These are phyloP conservation scores for Andrena marginata DNA, from an alignment of 2,888 invertebrate genomes.

Conservation along the genomic window DNA sequence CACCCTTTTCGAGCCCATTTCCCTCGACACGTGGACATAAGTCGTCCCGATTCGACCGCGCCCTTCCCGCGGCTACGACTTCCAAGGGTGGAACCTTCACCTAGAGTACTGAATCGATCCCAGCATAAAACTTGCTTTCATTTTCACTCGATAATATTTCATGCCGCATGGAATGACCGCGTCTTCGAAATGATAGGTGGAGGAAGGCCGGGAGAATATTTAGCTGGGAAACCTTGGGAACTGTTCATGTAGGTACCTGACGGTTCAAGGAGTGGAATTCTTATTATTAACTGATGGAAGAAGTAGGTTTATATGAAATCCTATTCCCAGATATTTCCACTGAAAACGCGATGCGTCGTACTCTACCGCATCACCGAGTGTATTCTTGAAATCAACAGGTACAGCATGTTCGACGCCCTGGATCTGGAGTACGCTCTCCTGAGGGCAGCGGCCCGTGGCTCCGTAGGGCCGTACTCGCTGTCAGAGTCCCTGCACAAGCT, in stretches of 20 bases:
- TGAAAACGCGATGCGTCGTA: neutral
- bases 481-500: constrained; percentile 91
- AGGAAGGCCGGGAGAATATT: too few species aligned
- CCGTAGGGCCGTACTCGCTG: constrained; percentile 90
- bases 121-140: neutral
- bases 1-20: neutral
- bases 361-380: too few species aligned
- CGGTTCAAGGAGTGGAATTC: too few species aligned
- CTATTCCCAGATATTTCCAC: too few species aligned
- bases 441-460: constrained; percentile 89
- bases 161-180: neutral
- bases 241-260: too few species aligned
- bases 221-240: too few species aligned
- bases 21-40: neutral
- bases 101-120: constrained; percentile 41
- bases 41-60: neutral
- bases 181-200: too few species aligned
- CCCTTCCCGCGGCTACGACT: neutral
- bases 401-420: constrained; percentile 90
- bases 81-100: constrained; percentile 39
- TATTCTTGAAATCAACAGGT: constrained; percentile 79
- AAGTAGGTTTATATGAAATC: too few species aligned
- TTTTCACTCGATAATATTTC: constrained; percentile 9
- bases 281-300: too few species aligned
- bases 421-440: constrained; percentile 90